Base-by-base conservation (phyloP, 2,113 vertebrate genomes). In the Malurus elegans region DNA sequence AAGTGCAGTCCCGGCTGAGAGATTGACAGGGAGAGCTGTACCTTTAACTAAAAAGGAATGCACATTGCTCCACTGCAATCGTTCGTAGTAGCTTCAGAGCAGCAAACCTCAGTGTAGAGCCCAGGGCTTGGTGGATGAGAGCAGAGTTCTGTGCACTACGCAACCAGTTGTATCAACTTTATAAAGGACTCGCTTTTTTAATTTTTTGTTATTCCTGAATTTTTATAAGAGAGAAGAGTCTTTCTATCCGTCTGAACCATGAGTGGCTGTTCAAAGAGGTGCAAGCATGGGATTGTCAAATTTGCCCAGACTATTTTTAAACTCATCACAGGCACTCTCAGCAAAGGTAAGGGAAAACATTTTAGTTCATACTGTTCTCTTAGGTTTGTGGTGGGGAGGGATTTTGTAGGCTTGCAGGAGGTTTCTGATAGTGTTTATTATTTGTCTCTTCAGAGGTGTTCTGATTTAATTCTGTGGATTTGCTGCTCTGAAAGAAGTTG, bases 321-420 rank as follows among this genome's bases (percentile, higher is more conserved):
- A 96, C 98, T 99, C 88, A 97, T 99, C 96, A 98, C 98, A 1
- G 99, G 99, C 83, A 99, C 98, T 19, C 99, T 99, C 86, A 98
- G 80, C 91, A 99, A 99, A 99, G 99, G 99, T 99, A 98, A 79
- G 97, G 75, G 62, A 57, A 58, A 79, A n/a, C 2, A 2, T 70
- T 64, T 57, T 20, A 9, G 10, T 79, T 83, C 44, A 34, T 24
- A 10, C 53, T 20, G 26, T 48, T 65, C 29, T 36, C 4, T 48
- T 47, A 42, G 50, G 28, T 82, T 47, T 15, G 17, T 6, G 29
- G 38, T 38, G 38, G 38, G 8, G 29, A 10, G 17, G 50, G 69
- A 17, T 47, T 34, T 40, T 47, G 53, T 28, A 47, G 58, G 4
- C 4, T 48, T 18, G 16, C 31, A 32, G 40, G 16, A 50, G 57